Base-by-base conservation (phyloP, 2,113 vertebrate species). In the Peromyscus californicus region DNA sequence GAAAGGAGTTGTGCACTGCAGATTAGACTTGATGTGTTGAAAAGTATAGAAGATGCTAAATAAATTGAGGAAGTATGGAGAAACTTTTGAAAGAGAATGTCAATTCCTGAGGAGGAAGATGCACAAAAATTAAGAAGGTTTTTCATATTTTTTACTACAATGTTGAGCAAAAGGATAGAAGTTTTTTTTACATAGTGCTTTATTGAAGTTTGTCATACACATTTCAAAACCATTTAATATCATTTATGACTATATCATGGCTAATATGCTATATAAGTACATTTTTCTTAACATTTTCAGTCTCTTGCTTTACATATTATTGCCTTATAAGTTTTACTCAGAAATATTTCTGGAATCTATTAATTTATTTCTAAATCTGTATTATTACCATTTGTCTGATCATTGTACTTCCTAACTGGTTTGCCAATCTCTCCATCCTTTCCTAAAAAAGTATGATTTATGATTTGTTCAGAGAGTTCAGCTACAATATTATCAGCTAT, bases 201-300 rank as follows among this genome's bases (percentile, higher is more conserved):
- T 93, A 75, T 51, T 96, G 36, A 42, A 92, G 91, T 96, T 95
- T 59, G 91, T 97, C 78, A 96, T 67, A 78, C 31, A 86, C 72
- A 89, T 84, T 96, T 96, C 90, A 92, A 75, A 26, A 59, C 15
- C 67, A 48, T 48, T 89, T 94, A 93, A 95, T 78, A 89, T 48
- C 16, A 45, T 92, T 26, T 36, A 69, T 61, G 78, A 95, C 82
- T 83, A 84, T 11, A n/a, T 51, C 79, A 45, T 74, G 42, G 63
- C 36, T 94, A 39, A 69, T 67, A 69, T 95, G 61, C 42, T 97
- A 91, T 90, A 87, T 90, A 65, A 90, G 57, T 90, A 84, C 92
- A 72, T 95, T 96, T 96, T 95, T 90, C 48, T 22, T 82, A n/a
- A 57, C 51, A n/a, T 79, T 12, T 65, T 93, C 19, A 48, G 10